Evolutionary conservation across 2,113 vertebrate species (phyloP), one percentile per base, ranked within the genome.

Genomic region (Aramus guarauna): DNA sequence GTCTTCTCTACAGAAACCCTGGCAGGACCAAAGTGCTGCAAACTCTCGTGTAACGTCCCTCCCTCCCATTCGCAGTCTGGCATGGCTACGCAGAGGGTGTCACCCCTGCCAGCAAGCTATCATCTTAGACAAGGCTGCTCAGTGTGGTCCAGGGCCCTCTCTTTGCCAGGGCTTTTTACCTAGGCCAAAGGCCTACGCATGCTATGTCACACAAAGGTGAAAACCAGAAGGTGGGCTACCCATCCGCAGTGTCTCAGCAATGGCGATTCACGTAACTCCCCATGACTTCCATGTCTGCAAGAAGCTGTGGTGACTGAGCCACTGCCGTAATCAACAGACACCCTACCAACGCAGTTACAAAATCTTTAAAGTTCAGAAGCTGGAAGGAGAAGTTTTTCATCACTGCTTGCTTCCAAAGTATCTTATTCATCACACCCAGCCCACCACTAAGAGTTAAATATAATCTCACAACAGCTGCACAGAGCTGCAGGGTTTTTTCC

Each of bases 161-260:
- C 45, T 56, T 47, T 50, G 17, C 13, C 9, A 3, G 27, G 29
- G 6, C 30, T 15, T 84, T 80, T 47, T 47, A 59, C 47, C n/a
- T 30, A 59, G 55, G 43, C 17, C 55, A 55, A 92, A 69, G 1
- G 1, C 22, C 48, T n/a, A 21, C 0, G 0, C 0, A 0, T 43
- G 30, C 7, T 47, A 29, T 53, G 88, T 66, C 3, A 2, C 20
- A 5, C 32, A 50, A 27, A 82, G 43, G 11, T 63, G 63, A 58
- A 64, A 85, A 56, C 32, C 24, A 32, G 19, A 39, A 78, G 50
- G 26, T 43, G 15, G n/a, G 47, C 41, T 30, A 12, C 19, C 59
- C 32, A 58, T 12, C 47, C 52, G 22, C 85, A 76, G 37, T 41
- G 15, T 24, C 14, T 62, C 34, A 27, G 48, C 55, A 55, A 60